Base-by-base conservation (phyloP, 2,113 vertebrate species). In the Gambusia affinis region DNA sequence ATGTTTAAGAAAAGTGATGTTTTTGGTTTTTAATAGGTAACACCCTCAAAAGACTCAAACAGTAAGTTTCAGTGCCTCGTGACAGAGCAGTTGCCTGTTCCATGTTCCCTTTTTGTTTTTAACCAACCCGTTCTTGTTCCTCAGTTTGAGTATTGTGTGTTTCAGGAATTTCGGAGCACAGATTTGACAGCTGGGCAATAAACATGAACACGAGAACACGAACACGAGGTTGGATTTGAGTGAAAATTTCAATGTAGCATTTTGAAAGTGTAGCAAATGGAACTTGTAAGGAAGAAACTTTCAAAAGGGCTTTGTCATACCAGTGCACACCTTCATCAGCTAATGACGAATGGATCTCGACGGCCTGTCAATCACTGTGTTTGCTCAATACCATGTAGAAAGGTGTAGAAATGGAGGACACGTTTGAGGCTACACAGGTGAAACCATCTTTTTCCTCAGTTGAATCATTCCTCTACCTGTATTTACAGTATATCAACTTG, bases 401-500 rank as follows among this genome's bases (percentile, higher is more conserved):
- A 61, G 11, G 54, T 68, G 30, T 64, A 42, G 22, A 75, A 69
- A 67, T 31, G 31, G 24, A 67, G 64, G 63, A 82, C 64, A 67
- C 76, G 60, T 85, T 71, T 76, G 72, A 17, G 76, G 67, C 54
- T 28, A 63, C 64, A 76, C 70, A 73, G 73, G 82, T 82, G 78
- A 81, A 72, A 81, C 75, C 65, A 85, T 89, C 85, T 65, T 68
- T 42, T 91, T 70, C 82, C 83, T 81, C 85, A 72, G 84, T 86
- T 88, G 77, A 88, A 72, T 71, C 86, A 85, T 79, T 87, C 51
- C 85, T 89, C 85, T 88, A 79, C 83, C 82, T 90, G 89, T 93
- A 90, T 88, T 75, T 90, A 87, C 87, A 85, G 87, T 92, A 90
- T 91, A 91, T 91, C 85, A 90, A 93, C 91, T 90, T 92, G 90